These are phyloP conservation scores for Andrena minutula DNA, from an alignment of 2,888 invertebrate genomes.

Conservation along the genomic window DNA sequence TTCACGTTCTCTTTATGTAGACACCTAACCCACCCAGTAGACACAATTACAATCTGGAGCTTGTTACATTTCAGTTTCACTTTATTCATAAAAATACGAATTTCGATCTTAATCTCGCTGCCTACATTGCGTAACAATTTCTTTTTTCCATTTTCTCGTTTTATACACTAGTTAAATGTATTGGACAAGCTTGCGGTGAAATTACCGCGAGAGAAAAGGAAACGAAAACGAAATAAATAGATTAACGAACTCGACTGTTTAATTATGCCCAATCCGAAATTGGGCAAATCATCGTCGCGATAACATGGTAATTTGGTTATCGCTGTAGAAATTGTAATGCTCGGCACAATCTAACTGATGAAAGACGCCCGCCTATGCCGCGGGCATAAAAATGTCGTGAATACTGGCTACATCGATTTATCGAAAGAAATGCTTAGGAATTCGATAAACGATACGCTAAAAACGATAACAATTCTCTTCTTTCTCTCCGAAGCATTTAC, in stretches of 20 bases:
- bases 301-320: constrained; percentile 26
- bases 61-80: constrained; percentile 65
- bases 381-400: constrained; percentile 36
- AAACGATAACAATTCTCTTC: constrained; percentile 33
- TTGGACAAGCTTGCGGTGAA: constrained; percentile 54
- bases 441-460: constrained; percentile 30
- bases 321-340: constrained; percentile 33
- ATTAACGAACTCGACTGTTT: constrained; percentile 45
- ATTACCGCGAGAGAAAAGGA: constrained; percentile 31
- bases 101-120: constrained; percentile 74
- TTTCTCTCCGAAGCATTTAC: constrained; percentile 36
- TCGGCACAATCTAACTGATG: constrained; percentile 42
- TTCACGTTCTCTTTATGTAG: not conserved
- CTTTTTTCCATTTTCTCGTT: constrained; percentile 44
- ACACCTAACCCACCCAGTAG: not conserved
- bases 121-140: constrained; percentile 78
- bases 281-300: constrained; percentile 25
- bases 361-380: constrained; percentile 34
- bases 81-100: constrained; percentile 84
- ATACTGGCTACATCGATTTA: constrained; percentile 48
- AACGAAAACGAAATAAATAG: constrained; percentile 64
- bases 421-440: constrained; percentile 52
- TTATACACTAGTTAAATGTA: constrained; percentile 64
- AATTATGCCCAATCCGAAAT: constrained; percentile 37
- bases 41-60: constrained; percentile 15